Evolutionary conservation across 2,888 invertebrate genomes (phyloP).

Genomic region (Stenolophus ochropezus): DNA sequence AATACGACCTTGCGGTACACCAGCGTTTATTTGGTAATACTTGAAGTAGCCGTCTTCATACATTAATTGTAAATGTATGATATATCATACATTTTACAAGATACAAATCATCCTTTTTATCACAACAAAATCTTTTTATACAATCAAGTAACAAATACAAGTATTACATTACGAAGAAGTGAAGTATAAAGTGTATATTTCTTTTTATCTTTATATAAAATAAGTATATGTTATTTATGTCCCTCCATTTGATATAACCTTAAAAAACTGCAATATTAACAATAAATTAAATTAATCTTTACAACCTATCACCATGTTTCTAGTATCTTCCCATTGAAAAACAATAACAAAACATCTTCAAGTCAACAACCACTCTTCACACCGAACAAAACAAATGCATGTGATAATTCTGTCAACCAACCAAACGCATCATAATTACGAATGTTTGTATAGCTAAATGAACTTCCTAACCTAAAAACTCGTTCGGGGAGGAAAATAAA

Average conservation of each 20-base stretch:
- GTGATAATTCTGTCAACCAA: constrained; percentile 53
- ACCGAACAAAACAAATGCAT: constrained; percentile 15
- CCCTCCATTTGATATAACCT: neutral
- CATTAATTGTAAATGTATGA: too few relatives aligned
- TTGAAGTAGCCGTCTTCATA: too few relatives aligned
- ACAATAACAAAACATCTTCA: constrained; percentile 11
- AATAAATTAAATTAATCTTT: constrained; percentile 2
- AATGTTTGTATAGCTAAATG: constrained; percentile 68
- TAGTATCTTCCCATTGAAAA: constrained; percentile 18
- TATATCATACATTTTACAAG: too few relatives aligned
- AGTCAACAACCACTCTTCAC: constrained; percentile 38
- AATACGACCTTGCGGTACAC: too few relatives aligned
- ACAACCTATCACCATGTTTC: neutral
- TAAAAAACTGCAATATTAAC: neutral
- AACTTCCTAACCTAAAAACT: constrained; percentile 66
- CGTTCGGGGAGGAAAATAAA: constrained; percentile 64
- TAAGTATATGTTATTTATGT: neutral
- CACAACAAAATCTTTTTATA: neutral
- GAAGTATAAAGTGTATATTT: neutral
- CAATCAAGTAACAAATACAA: neutral
- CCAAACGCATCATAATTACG: constrained; percentile 65
- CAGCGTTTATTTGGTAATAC: too few relatives aligned
- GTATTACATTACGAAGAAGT: neutral
- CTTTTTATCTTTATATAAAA: neutral
- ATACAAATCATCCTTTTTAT: too few relatives aligned